A percentile compares a stretch with the other conserved stretches of the same genome.
Evolutionary conservation across 2,113 vertebrate species (phyloP).

Genomic region (Ptychochromis oligacanthus): DNA sequence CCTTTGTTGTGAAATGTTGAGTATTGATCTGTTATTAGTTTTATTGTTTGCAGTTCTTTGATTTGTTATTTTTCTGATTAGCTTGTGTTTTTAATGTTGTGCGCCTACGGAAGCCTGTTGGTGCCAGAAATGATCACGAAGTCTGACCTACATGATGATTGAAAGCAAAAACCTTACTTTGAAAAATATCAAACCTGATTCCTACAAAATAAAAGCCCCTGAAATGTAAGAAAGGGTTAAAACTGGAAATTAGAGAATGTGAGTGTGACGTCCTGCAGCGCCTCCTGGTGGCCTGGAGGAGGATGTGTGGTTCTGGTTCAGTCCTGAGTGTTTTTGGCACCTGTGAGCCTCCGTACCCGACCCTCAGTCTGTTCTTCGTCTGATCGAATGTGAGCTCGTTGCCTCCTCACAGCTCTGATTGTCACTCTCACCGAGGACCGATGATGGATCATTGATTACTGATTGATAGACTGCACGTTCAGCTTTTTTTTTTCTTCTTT

Average conservation of each 20-base stretch:
- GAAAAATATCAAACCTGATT: background rate
- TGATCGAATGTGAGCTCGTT: background rate
- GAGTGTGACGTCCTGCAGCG: background rate
- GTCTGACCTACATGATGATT: background rate
- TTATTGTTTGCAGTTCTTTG: background rate
- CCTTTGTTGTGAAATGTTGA: background rate
- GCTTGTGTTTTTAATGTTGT: background rate
- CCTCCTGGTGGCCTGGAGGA: background rate
- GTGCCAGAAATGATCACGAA: background rate
- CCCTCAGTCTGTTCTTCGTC: background rate
- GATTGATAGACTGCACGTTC: background rate
- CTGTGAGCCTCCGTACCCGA: background rate
- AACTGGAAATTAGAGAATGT: background rate
- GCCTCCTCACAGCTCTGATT: slow-evolving; percentile 35
- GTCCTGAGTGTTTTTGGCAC: background rate
- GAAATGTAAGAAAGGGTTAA: background rate
- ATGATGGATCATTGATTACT: background rate
- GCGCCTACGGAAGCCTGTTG: background rate
- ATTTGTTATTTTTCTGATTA: background rate
- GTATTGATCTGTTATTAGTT: background rate
- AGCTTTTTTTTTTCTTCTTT: too few species aligned
- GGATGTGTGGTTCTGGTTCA: background rate
- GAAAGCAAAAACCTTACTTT: background rate
- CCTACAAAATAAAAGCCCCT: background rate
- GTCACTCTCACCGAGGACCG: background rate